phyloP scores from a whole-genome alignment of 2,888 invertebrate species.

The Drosophila lutescens region DNA sequence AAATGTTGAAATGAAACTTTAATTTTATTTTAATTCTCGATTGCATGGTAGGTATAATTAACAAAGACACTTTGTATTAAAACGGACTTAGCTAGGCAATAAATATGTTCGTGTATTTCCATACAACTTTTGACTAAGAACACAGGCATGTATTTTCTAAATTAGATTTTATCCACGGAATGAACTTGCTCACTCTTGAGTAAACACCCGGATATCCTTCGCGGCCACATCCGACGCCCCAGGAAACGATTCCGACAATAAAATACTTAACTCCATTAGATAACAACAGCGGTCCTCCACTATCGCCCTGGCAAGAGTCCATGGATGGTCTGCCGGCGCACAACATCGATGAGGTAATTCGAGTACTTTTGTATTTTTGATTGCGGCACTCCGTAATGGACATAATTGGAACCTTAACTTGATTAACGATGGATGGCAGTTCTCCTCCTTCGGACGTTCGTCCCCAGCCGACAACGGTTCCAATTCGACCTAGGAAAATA shows the following conservation, averaged over 20 bases:
- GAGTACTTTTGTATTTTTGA: slow-evolving; percentile 92
- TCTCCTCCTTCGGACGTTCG: slow-evolving; percentile 92
- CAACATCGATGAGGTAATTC: slow-evolving; percentile 93
- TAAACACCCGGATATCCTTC: slow-evolving; percentile 86
- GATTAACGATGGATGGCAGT: slow-evolving; percentile 91
- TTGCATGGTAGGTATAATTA: slow-evolving; percentile 21
- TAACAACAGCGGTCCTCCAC: slow-evolving; percentile 92
- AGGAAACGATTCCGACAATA: slow-evolving; percentile 93
- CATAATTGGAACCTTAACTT: slow-evolving; percentile 93
- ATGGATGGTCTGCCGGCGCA: slow-evolving; percentile 92
- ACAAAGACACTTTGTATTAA: slow-evolving; percentile 31
- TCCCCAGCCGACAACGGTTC: slow-evolving; percentile 94
- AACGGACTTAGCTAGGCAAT: slow-evolving; percentile 32
- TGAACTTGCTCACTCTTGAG: slow-evolving; percentile 85
- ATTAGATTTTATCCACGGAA: slow-evolving; percentile 90
- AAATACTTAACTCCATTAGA: slow-evolving; percentile 91
- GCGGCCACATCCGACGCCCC: slow-evolving; percentile 89
- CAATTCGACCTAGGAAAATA: slow-evolving; percentile 83
- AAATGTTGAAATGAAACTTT: slow-evolving; percentile 7
- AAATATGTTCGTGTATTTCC: slow-evolving; percentile 33
- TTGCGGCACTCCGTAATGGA: slow-evolving; percentile 91
- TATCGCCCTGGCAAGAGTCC: slow-evolving; percentile 95
- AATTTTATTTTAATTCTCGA: slow-evolving; percentile 23
- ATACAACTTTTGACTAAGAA: slow-evolving; percentile 70
- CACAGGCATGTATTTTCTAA: slow-evolving; percentile 91